Evolutionary conservation across 2,113 vertebrate species (phyloP), one percentile per base, ranked within the genome.

Genomic region (Heliornis fulica): DNA sequence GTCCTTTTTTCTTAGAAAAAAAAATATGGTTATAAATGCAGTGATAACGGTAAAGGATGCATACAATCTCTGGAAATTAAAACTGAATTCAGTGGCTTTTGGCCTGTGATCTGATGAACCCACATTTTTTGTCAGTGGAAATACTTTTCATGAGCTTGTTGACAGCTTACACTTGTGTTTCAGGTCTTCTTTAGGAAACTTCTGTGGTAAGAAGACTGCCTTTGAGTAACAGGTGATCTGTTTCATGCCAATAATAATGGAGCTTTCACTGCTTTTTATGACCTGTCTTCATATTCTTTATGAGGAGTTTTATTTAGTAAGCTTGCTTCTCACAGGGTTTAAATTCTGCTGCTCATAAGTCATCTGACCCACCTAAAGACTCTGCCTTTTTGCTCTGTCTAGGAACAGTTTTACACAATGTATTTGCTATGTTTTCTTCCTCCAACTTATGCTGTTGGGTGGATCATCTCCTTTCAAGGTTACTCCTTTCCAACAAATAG

Each of bases 141-240:
- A 14, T 81, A n/a, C 4, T 53, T 69, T 38, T 66, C 16, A 3
- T 82, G 51, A 59, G 28, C 34, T 59, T 57, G 16, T 87, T 87
- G 78, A 54, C 11, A 78, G 50, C 29, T 72, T 60, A 38, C 1
- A 5, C 8, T 61, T 94, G 54, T 76, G 15, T 71, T 76, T 34
- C 26, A 31, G 16, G 36, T 70, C 50, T 10, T 64, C 34, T 77
- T 70, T 50, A 28, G 50, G 36, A 94, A 9, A 8, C 5, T 45
- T 61, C 5, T 34, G 11, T 69, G 53, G 13, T 57, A 15, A 10
- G 46, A 12, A 56, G 63, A 17, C 14, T 21, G 4, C 19, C 40
- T 75, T 87, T 65, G 50, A 32, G 11, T 76, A 59, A 38, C 0
- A 0, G 13, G 3, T 36, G 25, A 17, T 66, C 7, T 78, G 8